phyloP scores from a whole-genome alignment of 2,888 invertebrate genomes.

The Aquatica leii region DNA sequence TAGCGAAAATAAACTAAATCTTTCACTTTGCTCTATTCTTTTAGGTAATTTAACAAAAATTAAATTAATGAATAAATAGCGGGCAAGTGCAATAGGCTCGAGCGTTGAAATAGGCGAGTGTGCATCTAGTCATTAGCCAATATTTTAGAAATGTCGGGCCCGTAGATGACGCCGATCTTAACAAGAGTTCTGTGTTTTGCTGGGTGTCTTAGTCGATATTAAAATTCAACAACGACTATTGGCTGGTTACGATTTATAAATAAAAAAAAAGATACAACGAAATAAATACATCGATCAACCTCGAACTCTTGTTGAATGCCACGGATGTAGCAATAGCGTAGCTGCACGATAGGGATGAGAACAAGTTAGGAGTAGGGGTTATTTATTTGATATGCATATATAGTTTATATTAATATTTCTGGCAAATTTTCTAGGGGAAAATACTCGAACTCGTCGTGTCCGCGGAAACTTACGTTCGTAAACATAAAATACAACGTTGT shows the following conservation, averaged over 20 bases:
- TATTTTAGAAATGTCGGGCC: constrained; percentile 55
- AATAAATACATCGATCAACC: constrained; percentile 30
- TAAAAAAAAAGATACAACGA: constrained; percentile 30
- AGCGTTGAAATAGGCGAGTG: constrained; percentile 58
- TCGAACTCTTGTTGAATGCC: constrained; percentile 39
- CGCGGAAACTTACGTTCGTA: constrained; percentile 40
- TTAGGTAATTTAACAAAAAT: constrained; percentile 11
- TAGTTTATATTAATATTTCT: constrained; percentile 55
- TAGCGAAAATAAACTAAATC: too few species aligned
- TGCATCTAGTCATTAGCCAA: constrained; percentile 60
- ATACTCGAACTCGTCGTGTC: constrained; percentile 44
- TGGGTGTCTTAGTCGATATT: constrained; percentile 35
- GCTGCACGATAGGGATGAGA: constrained; percentile 39
- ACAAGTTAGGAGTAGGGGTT: constrained; percentile 50
- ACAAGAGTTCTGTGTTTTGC: constrained; percentile 33
- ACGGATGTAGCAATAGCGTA: constrained; percentile 32
- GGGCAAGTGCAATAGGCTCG: constrained; percentile 59
- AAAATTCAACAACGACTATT: constrained; percentile 31
- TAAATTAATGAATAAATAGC: constrained; percentile 25
- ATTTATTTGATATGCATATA: constrained; percentile 58
- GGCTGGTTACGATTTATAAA: constrained; percentile 21
- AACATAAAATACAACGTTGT: constrained; percentile 31
- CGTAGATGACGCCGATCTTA: constrained; percentile 24
- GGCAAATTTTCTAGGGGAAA: constrained; percentile 58
- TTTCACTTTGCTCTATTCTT: constrained; percentile 1